Evolutionary conservation across 1,140 invertebrate species (phyloP), one percentile per base, ranked within the genome.

Genomic region (Drosophila parabipectinata): DNA sequence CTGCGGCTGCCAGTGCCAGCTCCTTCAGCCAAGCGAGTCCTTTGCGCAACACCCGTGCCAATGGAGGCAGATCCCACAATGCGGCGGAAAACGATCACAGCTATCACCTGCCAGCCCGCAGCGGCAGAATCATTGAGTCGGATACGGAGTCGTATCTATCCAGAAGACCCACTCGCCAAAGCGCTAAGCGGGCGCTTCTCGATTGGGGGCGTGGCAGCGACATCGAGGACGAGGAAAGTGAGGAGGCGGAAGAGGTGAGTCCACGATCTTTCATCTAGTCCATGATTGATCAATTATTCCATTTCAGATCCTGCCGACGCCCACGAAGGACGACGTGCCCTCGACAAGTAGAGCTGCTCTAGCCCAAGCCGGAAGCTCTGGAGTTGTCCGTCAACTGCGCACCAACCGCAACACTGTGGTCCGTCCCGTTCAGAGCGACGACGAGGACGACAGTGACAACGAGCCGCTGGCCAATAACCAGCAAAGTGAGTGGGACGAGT

Each of bases 51-150:
- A 91, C 85, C 3, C 79, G 88, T 18, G 80, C 79, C 30, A 89
- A 91, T 50, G 79, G 80, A 0, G 79, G 80, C 1, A 72, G 66
- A 2, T 50, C 74, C 7, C 72, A 79, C 14, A 53, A 76, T 58
- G 81, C 77, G 2, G 57, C 90, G 4, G 91, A 92, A 44, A 90
- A 90, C 44, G 91, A 92, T 75, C 91, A 92, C 44, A 92, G 90
- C 60, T 92, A 91, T 53, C 91, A 92, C 72, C 41, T 91, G 32
- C 84, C 90, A 0, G 85, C 87, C 8, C 83, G 89, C 50, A 90
- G 89, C 54, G 89, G 90, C 3, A 89, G 90, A 2, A 85, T 90
- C 26, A 74, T 85, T 3, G 89, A 90, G 10, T 90, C 91, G 0
- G 91, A 92, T 39, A 91, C 89, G 5, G 91, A 92, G 30, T 90